phyloP scores from a whole-genome alignment of 2,888 invertebrate genomes.

The Caenorhabditis japonica region DNA sequence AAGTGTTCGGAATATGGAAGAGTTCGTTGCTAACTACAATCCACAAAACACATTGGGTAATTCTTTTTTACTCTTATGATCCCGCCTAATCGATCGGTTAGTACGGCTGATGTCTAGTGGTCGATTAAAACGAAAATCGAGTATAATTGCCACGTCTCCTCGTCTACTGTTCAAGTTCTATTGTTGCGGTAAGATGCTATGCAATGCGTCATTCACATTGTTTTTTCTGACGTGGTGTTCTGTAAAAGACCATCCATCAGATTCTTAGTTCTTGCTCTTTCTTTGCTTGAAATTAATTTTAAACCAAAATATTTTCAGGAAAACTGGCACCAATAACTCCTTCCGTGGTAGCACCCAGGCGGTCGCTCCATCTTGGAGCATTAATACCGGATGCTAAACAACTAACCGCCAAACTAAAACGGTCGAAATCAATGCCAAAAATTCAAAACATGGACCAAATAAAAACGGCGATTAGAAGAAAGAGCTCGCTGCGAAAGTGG shows the following conservation, averaged over 20 bases:
- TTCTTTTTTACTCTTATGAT: conserved; percentile 20
- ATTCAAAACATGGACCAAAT: conserved; percentile 42
- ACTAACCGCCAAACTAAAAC: conserved; percentile 21
- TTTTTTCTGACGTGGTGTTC: conserved; percentile 18
- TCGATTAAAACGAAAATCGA: not conserved
- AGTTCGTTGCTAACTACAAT: conserved; percentile 35
- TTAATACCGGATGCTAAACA: conserved; percentile 23
- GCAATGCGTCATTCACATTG: conserved; percentile 2
- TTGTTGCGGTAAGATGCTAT: too few relatives aligned
- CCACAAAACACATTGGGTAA: conserved; percentile 21
- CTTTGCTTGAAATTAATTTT: conserved; percentile 2
- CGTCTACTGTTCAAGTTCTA: conserved; percentile 9
- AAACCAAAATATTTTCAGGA: conserved; percentile 2
- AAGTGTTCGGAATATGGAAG: conserved; percentile 24
- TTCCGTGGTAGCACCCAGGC: conserved; percentile 7
- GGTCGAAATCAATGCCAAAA: conserved; percentile 40
- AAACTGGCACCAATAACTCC: conserved; percentile 19
- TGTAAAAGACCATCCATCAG: not conserved
- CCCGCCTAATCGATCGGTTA: conserved; percentile 6
- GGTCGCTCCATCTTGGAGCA: conserved; percentile 37
- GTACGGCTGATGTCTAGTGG: conserved; percentile 20
- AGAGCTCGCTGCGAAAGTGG: conserved; percentile 45
- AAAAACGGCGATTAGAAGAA: conserved; percentile 30
- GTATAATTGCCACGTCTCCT: conserved; percentile 19
- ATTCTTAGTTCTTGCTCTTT: conserved; percentile 6